A percentile compares a stretch with the other conserved stretches of the same genome.
phyloP scores from a whole-genome alignment of 2,888 invertebrate species.

The Dusona sp. region DNA sequence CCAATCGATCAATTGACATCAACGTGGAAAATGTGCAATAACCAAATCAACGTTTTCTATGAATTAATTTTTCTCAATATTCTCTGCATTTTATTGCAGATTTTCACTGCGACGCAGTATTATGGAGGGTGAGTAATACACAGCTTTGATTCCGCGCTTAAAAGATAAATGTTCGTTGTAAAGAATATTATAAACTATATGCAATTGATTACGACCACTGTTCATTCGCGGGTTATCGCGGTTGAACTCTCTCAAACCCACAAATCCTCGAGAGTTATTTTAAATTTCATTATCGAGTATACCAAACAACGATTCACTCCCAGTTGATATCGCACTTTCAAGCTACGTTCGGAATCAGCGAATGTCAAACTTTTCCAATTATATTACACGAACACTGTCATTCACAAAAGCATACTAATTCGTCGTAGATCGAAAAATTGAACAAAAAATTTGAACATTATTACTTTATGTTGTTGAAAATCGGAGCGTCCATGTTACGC shows the following conservation, averaged over 20 bases:
- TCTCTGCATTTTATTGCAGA: not conserved
- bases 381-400: not conserved
- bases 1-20: not conserved
- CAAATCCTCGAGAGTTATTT: constrained; percentile 42
- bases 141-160: constrained; percentile 18
- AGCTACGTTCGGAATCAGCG: not conserved
- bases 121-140: not conserved
- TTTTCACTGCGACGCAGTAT: constrained; percentile 38
- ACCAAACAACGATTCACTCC: constrained; percentile 12
- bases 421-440: not conserved
- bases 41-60: not conserved
- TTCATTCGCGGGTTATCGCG: constrained; percentile 57
- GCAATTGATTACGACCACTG: constrained; percentile 42
- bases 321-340: not conserved
- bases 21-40: not conserved
- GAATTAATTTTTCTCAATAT: not conserved
- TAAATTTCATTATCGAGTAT: not conserved
- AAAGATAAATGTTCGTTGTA: constrained; percentile 36
- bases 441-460: not conserved
- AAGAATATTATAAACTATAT: constrained; percentile 40
- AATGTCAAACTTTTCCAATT: not conserved
- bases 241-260: constrained; percentile 49
- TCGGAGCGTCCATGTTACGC: not conserved
- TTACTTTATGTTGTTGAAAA: not conserved
- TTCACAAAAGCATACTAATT: not conserved